These are phyloP conservation scores for Labeo calbasu DNA, from an alignment of 2,797 vertebrate species.

Conservation along the genomic window DNA sequence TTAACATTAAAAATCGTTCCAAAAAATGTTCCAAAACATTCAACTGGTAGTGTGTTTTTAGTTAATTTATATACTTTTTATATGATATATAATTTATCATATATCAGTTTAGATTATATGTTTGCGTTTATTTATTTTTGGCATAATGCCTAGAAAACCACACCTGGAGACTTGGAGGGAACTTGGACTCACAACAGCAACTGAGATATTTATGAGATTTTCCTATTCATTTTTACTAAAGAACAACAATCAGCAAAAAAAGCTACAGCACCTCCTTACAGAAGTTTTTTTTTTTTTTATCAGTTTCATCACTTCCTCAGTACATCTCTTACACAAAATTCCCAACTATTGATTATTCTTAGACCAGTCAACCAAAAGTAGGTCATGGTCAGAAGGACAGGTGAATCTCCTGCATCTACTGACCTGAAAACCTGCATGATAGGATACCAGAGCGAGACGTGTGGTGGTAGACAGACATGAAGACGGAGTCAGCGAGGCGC, in stretches of 20 bases:
- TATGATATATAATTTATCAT: neutral
- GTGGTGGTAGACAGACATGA: slow-evolving; percentile 35
- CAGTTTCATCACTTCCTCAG: neutral
- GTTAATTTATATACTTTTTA: neutral
- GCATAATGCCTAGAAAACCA: neutral
- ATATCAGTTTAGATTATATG: neutral
- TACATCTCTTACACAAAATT: neutral
- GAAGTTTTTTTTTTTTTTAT: neutral
- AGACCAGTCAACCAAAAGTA: slow-evolving; percentile 6
- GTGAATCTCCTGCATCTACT: slow-evolving; percentile 1
- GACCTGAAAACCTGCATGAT: slow-evolving; percentile 30
- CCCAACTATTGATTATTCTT: neutral
- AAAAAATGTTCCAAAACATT: no score
- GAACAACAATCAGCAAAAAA: no score
- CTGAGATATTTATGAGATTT: neutral
- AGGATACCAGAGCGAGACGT: slow-evolving; percentile 24
- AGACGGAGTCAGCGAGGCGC: slow-evolving; percentile 47
- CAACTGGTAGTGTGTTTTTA: neutral
- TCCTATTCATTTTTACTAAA: neutral
- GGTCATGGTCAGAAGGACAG: slow-evolving; percentile 4
- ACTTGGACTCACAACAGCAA: neutral
- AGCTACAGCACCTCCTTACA: neutral
- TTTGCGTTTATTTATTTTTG: neutral
- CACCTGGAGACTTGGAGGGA: neutral
- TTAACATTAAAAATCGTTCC: no score